Conservation (phyloP, 2,113 vertebrate species). For the Petrocephalus microphthalmus region DNA sequence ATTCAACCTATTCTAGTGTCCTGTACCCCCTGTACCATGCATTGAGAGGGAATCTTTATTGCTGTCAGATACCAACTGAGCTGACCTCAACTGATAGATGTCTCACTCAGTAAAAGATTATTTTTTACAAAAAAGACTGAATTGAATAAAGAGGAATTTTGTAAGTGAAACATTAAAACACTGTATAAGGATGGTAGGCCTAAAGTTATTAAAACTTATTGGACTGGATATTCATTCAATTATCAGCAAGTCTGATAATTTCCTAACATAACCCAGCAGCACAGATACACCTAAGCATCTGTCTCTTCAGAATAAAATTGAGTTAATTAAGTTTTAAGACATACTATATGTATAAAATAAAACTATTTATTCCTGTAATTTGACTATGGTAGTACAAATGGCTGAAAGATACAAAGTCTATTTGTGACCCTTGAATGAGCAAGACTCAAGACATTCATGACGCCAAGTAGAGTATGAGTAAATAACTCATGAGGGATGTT, state of each 20-base stretch:
- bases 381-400: not conserved
- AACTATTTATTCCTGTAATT: not conserved
- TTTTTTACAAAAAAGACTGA: not conserved
- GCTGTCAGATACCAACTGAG: not conserved
- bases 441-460: not conserved
- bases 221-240: not conserved
- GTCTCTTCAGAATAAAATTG: not conserved
- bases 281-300: not conserved
- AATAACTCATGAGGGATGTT: no score
- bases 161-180: not conserved
- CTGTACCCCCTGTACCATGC: not conserved
- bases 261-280: not conserved
- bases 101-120: not conserved
- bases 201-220: slow-evolving; percentile 6
- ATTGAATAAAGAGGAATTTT: not conserved
- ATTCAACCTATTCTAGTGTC: not conserved
- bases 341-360: not conserved
- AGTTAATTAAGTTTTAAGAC: not conserved
- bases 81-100: not conserved
- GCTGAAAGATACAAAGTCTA: not conserved
- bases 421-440: not conserved
- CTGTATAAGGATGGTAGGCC: not conserved
- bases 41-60: not conserved
- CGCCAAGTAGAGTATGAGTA: not conserved
- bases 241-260: not conserved